A percentile compares a stretch with the other conserved stretches of the same genome.
Evolutionary conservation across 92 coral and sea anemone species (phyloP).

Genomic region (Desmophyllum pertusum): DNA sequence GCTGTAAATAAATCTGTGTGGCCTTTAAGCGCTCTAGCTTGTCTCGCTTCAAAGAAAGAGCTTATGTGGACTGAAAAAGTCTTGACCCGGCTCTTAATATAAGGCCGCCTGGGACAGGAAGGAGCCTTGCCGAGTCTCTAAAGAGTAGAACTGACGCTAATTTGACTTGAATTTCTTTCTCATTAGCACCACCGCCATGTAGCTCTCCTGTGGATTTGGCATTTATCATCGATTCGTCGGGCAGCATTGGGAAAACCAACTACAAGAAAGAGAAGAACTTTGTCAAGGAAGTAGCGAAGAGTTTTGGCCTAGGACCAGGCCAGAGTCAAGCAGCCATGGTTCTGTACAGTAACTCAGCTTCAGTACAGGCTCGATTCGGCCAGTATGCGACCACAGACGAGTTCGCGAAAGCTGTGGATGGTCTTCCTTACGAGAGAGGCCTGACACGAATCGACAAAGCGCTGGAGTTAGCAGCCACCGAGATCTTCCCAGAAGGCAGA

Average conservation of each 20-base stretch:
- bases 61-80: too few species aligned
- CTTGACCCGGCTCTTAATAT: neutral
- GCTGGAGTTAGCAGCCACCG: neutral
- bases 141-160: neutral
- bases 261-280: constrained; percentile 52
- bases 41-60: neutral
- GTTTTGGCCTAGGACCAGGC: constrained; percentile 41
- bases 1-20: too few species aligned
- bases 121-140: neutral
- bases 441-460: constrained; percentile 42
- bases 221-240: constrained; percentile 64
- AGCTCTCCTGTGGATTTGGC: constrained; percentile 41
- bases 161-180: neutral
- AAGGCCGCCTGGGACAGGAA: neutral
- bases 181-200: constrained; percentile 24
- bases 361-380: constrained; percentile 38
- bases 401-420: constrained; percentile 41
- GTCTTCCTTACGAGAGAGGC: constrained; percentile 43
- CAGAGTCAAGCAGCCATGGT: constrained; percentile 52
- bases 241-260: constrained; percentile 7
- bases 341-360: constrained; percentile 52
- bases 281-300: constrained; percentile 46
- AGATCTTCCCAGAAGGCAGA: constrained; percentile 47
- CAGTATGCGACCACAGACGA: constrained; percentile 12
- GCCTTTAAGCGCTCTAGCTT: neutral